Evolutionary conservation across 1,140 invertebrate species (phyloP).

Genomic region (Pogonus chalceus): DNA sequence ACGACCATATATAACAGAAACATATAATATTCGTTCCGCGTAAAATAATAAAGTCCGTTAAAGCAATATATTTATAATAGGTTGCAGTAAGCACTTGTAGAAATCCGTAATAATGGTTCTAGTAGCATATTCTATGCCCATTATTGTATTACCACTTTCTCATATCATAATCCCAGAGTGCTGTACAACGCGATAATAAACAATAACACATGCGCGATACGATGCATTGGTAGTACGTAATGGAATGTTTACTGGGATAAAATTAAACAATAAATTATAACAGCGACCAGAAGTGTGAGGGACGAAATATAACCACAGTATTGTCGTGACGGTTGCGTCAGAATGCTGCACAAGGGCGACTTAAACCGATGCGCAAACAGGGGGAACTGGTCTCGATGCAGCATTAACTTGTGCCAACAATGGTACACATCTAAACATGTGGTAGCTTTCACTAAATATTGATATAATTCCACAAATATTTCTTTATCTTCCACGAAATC

Average conservation of each 20-base stretch:
- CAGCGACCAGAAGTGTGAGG: not conserved
- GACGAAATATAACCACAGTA: not conserved
- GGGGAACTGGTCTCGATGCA: not conserved
- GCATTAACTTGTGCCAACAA: slow-evolving; percentile 1
- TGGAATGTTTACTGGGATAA: slow-evolving; percentile 4
- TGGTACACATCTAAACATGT: not conserved
- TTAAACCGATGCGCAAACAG: not conserved
- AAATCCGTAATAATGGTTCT: too few relatives aligned
- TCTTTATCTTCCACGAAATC: too few relatives aligned
- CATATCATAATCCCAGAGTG: too few relatives aligned
- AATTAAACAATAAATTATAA: slow-evolving; percentile 7
- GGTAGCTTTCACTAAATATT: not conserved
- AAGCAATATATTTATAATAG: too few relatives aligned
- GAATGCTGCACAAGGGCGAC: not conserved
- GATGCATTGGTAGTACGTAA: not conserved
- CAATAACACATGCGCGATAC: slow-evolving; percentile 3
- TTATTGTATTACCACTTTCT: too few relatives aligned
- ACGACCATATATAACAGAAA: too few relatives aligned
- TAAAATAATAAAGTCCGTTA: too few relatives aligned
- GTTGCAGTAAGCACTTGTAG: too few relatives aligned
- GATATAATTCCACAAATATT: not conserved
- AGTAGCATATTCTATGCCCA: too few relatives aligned
- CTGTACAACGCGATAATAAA: not conserved
- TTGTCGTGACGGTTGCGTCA: not conserved
- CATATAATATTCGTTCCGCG: too few relatives aligned